These are phyloP conservation scores for Poeciliopsis paucimaculata DNA, from an alignment of 2,797 vertebrate species.

Conservation along the genomic window DNA sequence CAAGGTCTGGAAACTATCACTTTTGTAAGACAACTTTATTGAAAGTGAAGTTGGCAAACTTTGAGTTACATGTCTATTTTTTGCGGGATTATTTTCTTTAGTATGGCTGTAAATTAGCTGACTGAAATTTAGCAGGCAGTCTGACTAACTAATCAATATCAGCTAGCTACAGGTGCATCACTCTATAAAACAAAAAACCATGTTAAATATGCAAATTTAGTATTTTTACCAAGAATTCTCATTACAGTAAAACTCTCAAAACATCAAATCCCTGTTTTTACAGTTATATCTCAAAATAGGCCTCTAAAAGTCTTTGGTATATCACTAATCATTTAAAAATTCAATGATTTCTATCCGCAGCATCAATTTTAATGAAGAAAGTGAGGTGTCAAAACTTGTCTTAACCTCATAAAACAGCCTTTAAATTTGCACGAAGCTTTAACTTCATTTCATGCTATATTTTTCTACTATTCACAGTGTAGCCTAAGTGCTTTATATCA, in stretches of 20 bases:
- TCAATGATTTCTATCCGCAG: too few relatives aligned
- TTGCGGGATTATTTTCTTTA: too few relatives aligned
- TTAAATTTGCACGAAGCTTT: background rate
- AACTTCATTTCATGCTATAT: background rate
- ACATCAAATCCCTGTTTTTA: background rate
- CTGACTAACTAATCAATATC: background rate
- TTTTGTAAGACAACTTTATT: background rate
- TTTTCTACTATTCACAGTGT: background rate
- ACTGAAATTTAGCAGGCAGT: background rate
- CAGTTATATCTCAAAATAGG: background rate
- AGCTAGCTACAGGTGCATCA: background rate
- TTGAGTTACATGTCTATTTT: background rate
- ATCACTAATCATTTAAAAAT: background rate
- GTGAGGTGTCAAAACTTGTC: background rate
- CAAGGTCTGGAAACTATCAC: background rate
- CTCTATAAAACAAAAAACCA: background rate
- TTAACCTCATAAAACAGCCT: background rate
- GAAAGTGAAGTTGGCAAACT: background rate
- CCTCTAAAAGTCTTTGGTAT: background rate
- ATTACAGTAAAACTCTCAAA: background rate
- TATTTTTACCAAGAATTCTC: background rate
- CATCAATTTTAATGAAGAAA: background rate
- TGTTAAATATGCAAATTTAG: background rate
- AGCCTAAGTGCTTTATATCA: background rate
- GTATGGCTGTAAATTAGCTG: background rate